These are phyloP conservation scores for Nebria brevicollis DNA, from an alignment of 2,888 invertebrate species.

Conservation along the genomic window DNA sequence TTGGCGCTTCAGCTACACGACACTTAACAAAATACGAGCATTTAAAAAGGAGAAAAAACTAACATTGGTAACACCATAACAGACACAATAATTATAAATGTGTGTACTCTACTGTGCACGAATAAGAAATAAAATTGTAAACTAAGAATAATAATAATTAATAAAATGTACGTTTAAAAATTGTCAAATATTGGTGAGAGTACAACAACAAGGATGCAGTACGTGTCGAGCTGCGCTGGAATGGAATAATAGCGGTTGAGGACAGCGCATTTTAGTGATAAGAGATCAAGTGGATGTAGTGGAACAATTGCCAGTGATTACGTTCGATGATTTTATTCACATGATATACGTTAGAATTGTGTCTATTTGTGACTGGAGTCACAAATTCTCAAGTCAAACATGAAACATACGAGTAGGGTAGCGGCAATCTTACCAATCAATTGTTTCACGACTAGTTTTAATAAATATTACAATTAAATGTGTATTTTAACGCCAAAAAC, in stretches of 20 bases:
- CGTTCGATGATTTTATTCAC: slow-evolving; percentile 10
- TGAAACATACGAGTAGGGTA: background rate
- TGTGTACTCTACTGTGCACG: slow-evolving; percentile 47
- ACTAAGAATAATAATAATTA: slow-evolving; percentile 33
- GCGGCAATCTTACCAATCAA: background rate
- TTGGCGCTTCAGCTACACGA: slow-evolving; percentile 44
- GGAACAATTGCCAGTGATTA: background rate
- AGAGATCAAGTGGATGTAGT: slow-evolving; percentile 9
- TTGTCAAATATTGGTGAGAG: slow-evolving; percentile 46
- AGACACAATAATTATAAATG: slow-evolving; percentile 23
- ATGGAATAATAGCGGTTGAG: background rate
- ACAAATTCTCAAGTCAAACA: background rate
- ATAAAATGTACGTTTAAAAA: slow-evolving; percentile 39
- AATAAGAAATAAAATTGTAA: slow-evolving; percentile 12
- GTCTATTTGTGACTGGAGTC: background rate
- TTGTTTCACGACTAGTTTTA: no score
- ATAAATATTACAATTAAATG: no score
- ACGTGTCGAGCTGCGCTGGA: slow-evolving; percentile 19
- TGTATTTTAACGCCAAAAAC: no score
- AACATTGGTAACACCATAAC: slow-evolving; percentile 44
- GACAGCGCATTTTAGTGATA: background rate
- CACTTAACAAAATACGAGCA: slow-evolving; percentile 47
- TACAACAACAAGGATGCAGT: slow-evolving; percentile 45
- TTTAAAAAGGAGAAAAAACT: slow-evolving; percentile 40
- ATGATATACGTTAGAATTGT: slow-evolving; percentile 4